These are phyloP conservation scores for Porites divaricata DNA, from an alignment of 92 coral and sea anemone genomes.

Conservation along the genomic window DNA sequence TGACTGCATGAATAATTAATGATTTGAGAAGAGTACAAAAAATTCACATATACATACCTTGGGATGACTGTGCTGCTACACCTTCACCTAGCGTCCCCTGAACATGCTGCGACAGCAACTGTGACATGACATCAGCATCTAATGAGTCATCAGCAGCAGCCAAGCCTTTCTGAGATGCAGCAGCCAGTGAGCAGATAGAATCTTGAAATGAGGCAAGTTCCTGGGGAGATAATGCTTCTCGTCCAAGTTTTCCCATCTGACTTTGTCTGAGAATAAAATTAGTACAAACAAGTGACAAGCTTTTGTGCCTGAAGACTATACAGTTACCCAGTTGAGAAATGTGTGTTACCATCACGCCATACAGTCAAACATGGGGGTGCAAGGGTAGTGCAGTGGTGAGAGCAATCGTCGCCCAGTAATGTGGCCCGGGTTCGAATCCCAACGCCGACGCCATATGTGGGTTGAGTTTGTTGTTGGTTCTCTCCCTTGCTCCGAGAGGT, in stretches of 20 bases:
- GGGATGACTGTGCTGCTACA: slow-evolving; percentile 15
- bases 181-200: slow-evolving; percentile 49
- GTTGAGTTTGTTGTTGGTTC: too few species aligned
- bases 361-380: too few species aligned
- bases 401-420: too few species aligned
- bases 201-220: slow-evolving; percentile 63
- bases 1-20: too few species aligned
- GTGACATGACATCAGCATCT: slow-evolving; percentile 24
- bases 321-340: background rate
- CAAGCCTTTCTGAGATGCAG: slow-evolving; percentile 42
- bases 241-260: slow-evolving; percentile 71
- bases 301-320: background rate
- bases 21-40: background rate
- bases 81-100: background rate
- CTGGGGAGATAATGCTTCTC: slow-evolving; percentile 67
- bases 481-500: too few species aligned
- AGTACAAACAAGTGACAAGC: background rate
- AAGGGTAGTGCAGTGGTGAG: too few species aligned
- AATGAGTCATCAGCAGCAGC: slow-evolving; percentile 15
- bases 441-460: too few species aligned
- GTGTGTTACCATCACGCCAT: too few species aligned
- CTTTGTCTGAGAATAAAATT: slow-evolving; percentile 66
- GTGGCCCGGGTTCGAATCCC: too few species aligned
- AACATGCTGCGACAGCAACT: slow-evolving; percentile 38
- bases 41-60: background rate